Evolutionary conservation across 2,113 vertebrate species (phyloP).

Genomic region (Elephantulus edwardii): DNA sequence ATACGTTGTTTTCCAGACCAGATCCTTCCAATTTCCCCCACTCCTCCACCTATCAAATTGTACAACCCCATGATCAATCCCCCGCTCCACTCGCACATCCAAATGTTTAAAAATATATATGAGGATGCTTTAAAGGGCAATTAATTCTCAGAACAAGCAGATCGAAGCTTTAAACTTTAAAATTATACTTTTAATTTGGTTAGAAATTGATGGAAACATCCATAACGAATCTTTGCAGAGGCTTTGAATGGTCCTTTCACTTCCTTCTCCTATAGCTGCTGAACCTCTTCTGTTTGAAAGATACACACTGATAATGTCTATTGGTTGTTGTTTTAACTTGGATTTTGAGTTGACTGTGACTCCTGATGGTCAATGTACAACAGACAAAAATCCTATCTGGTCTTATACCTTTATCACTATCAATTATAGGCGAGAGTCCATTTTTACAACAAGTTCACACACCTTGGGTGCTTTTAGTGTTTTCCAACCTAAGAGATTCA

Average conservation of each 20-base stretch:
- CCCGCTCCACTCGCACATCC: too few relatives aligned
- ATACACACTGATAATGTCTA: not conserved
- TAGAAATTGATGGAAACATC: not conserved
- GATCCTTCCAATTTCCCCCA: too few relatives aligned
- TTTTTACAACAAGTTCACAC: too few relatives aligned
- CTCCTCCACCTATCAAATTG: too few relatives aligned
- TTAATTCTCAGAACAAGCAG: not conserved
- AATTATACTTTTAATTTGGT: not conserved
- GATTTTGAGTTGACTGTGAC: not conserved
- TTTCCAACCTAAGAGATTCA: not conserved
- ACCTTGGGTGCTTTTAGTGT: not conserved
- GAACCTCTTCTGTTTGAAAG: constrained; percentile 12
- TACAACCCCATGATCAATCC: too few relatives aligned
- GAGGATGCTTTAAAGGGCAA: not conserved
- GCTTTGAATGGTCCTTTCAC: not conserved
- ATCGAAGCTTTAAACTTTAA: not conserved
- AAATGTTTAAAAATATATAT: too few relatives aligned
- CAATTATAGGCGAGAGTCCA: not conserved
- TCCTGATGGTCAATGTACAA: not conserved
- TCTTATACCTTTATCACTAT: not conserved
- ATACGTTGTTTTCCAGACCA: too few relatives aligned
- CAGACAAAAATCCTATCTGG: not conserved
- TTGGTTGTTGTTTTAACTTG: not conserved
- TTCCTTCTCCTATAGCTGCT: not conserved
- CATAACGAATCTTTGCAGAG: not conserved